phyloP scores from a whole-genome alignment of 1,140 invertebrate species.

The Phthorimaea operculella region DNA sequence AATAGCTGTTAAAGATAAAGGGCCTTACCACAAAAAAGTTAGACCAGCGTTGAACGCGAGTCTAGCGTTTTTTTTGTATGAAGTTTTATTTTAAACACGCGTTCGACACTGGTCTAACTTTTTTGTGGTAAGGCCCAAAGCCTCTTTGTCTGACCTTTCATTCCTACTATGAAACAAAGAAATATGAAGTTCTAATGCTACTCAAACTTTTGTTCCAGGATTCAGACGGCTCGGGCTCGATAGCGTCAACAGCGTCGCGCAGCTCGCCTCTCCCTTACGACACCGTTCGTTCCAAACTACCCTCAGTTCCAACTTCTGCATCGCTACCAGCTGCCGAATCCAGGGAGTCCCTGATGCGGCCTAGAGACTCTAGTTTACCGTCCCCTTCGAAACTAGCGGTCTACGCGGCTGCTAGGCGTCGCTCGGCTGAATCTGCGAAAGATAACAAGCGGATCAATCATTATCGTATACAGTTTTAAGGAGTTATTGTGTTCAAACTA shows the following conservation, averaged over 20 bases:
- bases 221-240: slow-evolving; percentile 61
- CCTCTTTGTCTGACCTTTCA: no score
- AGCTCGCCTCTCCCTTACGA: slow-evolving; percentile 57
- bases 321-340: slow-evolving; percentile 62
- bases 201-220: slow-evolving; percentile 40
- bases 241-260: slow-evolving; percentile 52
- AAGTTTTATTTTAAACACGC: no score
- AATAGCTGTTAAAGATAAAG: no score
- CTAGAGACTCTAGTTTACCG: slow-evolving; percentile 68
- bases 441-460: slow-evolving; percentile 69
- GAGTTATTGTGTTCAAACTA: slow-evolving; percentile 56
- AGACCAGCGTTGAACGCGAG: no score
- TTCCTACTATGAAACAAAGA: no score
- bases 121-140: no score
- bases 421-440: slow-evolving; percentile 68
- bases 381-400: slow-evolving; percentile 71
- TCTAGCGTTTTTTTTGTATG: no score
- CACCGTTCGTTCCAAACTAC: slow-evolving; percentile 70
- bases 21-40: no score
- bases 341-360: slow-evolving; percentile 57
- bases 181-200: no score
- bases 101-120: no score
- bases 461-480: slow-evolving; percentile 77
- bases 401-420: slow-evolving; percentile 66
- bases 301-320: slow-evolving; percentile 67